Evolutionary conservation across 2,113 vertebrate species (phyloP), one percentile per base, ranked within the genome.

Genomic region (Argyrosomus japonicus): DNA sequence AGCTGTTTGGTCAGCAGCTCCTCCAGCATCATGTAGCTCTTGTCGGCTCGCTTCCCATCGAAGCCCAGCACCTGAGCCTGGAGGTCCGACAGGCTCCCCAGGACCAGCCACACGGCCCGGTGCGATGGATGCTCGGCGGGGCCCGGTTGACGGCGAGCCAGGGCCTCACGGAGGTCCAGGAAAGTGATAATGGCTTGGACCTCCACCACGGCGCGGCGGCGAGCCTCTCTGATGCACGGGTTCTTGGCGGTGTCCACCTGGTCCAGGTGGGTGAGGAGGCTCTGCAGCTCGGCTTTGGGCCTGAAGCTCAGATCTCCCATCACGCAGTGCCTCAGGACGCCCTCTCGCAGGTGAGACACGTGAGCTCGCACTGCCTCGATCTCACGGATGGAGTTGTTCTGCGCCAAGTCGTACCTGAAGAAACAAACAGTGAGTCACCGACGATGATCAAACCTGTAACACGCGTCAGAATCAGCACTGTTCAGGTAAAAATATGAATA

Each of bases 1-100:
- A 99, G 96, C 75, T 99, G 98, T 77, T 98, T 99, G 27, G 98
- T 99, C 81, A 99, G 96, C 61, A 98, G 95, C 93, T 99, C 98
- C 89, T 99, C 98, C 91, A 99, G 87, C 2, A 97, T 90, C 93
- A 97, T 96, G 92, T 99, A 99, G 94, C 96, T 99, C 95, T 97
- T 99, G 92, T 99, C 98, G 0, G 91, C 93, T 84, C 98, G 95
- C 75, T 97, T 98, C 11, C 98, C 98, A 14, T 97, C 97, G 54
- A 99, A 99, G 0, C 96, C 95, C 77, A 99, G 94, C 4, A 97
- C 98, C 75, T 98, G 96, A 2, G 94, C 96, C 90, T 98, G 98
- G 88, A 99, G 97, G 85, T 98, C 96, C 0, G 97, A 97, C 81
- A 99, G 89, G 92, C 93, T 96, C 63, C 95, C 96, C 48, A 99